Evolutionary conservation across 1,140 invertebrate genomes (phyloP).

Genomic region (Tetranychus cinnabarinus): DNA sequence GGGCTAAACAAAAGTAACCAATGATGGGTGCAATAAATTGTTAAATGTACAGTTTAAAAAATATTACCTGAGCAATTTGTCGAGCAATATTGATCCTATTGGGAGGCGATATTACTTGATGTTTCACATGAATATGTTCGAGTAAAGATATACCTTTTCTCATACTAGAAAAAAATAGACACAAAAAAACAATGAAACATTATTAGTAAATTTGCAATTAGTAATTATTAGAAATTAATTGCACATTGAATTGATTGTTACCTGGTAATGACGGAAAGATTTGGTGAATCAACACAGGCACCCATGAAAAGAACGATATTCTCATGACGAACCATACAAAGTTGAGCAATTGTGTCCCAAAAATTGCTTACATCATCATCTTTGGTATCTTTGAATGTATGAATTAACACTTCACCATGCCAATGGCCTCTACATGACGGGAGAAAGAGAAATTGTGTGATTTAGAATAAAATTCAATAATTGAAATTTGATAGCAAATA

Average conservation of each 20-base stretch:
- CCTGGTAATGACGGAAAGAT: conserved; percentile 80
- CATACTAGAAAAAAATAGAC: conserved; percentile 15
- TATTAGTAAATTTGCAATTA: background rate
- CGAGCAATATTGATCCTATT: conserved; percentile 12
- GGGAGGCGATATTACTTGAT: conserved; percentile 7
- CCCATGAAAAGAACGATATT: conserved; percentile 98
- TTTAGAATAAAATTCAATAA: background rate
- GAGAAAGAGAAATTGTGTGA: background rate
- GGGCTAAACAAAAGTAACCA: too few relatives aligned
- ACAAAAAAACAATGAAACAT: background rate
- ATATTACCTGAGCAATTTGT: conserved; percentile 17
- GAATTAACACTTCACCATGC: conserved; percentile 96
- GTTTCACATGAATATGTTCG: conserved; percentile 16
- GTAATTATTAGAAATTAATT: too few relatives aligned
- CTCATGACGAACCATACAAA: conserved; percentile 90
- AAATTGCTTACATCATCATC: conserved; percentile 76
- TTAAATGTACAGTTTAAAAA: too few relatives aligned
- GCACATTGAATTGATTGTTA: conserved; percentile 3
- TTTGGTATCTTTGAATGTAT: conserved; percentile 74
- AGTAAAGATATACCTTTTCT: conserved; percentile 21
- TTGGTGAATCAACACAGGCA: conserved; percentile 92
- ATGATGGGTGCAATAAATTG: too few relatives aligned
- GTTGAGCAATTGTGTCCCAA: conserved; percentile 77
- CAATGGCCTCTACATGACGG: conserved; percentile 60
- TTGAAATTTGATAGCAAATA: background rate